Base-by-base conservation (phyloP, 1,140 invertebrate genomes). In the Drosophila mojavensis region DNA sequence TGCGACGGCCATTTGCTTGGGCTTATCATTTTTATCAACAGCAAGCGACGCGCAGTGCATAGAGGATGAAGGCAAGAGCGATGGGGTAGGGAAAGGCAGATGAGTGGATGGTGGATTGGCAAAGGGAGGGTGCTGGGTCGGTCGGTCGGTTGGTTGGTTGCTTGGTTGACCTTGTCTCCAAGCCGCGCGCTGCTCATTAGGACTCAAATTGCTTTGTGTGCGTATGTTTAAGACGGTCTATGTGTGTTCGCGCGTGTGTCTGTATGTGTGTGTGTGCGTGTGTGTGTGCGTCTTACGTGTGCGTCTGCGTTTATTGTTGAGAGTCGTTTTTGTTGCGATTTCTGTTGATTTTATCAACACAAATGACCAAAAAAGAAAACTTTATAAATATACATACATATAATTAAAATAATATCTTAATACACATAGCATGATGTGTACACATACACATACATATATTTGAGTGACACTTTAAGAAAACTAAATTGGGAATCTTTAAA, bases 11-110 rank as follows among this genome's bases (percentile, higher is more conserved):
- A 75, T 75, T 81, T 69, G n/a, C 59, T 53, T 74, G 62, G 78
- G 68, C 81, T 84, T 84, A 84, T 84, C 81, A 84, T 55, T 81
- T 85, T 85, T 85, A 75, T 75, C 73, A 73, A 33, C 45, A 45
- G 20, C 30, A 55, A 61, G 61, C 59, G 55, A 63, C 63, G 24
- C 56, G 47, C 45, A 33, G 51, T 36, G 71, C 71, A 63, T 59
- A 63, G 67, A 28, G 26, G 10, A 26, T 5, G 1, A 15, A 30
- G 9, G 11, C 2, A 11, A 39, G 36, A 13, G 11, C 36, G 33
- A 36, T 9, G 33, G 7, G 5, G 28, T 4, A 28, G 30, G 33
- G 33, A 30, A 1, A 30, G 4, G 7, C 5, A 33, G 6, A n/a
- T n/a, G 43, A 5, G n/a, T 17, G 43, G 7, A 17, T 5, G 5